These are phyloP conservation scores for Adela reaumurella DNA, from an alignment of 2,888 invertebrate species.

Conservation along the genomic window DNA sequence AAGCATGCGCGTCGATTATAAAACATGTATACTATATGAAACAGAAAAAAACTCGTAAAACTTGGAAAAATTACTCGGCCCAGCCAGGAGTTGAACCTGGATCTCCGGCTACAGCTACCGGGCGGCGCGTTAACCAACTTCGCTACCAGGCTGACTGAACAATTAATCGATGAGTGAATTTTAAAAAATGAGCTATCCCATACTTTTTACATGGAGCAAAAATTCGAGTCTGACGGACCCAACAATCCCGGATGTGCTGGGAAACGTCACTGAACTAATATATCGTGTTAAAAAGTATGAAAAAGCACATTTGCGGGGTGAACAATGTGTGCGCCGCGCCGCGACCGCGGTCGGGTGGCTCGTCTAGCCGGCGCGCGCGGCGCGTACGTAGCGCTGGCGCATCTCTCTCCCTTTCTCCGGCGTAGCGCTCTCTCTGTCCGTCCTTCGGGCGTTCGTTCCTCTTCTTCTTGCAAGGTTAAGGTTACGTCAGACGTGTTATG, in stretches of 20 bases:
- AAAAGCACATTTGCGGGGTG: background rate
- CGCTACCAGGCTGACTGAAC: too few species aligned
- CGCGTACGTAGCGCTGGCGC: conserved; percentile 19
- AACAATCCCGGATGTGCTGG: background rate
- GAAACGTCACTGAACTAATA: background rate
- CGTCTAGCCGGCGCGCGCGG: conserved; percentile 13
- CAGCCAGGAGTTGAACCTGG: too few species aligned
- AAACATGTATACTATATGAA: too few species aligned
- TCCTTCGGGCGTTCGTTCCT: conserved; percentile 53
- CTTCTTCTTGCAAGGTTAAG: conserved; percentile 59
- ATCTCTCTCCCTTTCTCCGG: conserved; percentile 50
- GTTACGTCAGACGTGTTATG: conserved; percentile 59
- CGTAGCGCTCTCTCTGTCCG: conserved; percentile 53
- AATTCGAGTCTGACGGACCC: too few species aligned
- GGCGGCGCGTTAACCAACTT: too few species aligned
- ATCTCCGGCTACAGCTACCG: too few species aligned
- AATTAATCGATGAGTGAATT: too few species aligned
- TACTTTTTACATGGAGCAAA: too few species aligned
- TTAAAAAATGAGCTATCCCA: too few species aligned
- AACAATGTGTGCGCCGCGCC: background rate
- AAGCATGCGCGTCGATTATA: too few species aligned
- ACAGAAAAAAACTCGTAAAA: too few species aligned
- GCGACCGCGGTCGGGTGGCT: conserved; percentile 13
- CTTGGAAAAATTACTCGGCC: too few species aligned
- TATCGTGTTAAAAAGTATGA: background rate